Base-by-base conservation (phyloP, 2,888 invertebrate genomes). In the Meandrusa payeni region DNA sequence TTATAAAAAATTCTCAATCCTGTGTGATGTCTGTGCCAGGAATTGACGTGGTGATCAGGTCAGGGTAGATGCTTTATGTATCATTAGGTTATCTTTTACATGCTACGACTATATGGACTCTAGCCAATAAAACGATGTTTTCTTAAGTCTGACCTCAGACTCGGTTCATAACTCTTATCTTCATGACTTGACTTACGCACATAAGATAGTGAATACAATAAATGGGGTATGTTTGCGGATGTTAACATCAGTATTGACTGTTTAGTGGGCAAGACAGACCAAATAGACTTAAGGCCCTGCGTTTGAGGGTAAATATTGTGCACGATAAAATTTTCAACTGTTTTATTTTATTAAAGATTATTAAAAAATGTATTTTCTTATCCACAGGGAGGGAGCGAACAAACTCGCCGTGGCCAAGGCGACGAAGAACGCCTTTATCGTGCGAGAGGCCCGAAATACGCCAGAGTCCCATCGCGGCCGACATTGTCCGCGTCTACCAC, bases 401-500 rank as follows among this genome's bases (percentile, higher is more conserved):
- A 76, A 57, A 59, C 61, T 49, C 79, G 80, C 27, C 81, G 81
- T 31, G 79, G 76, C 36, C 82, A 82, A 65, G 70, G 69, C 57
- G 82, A 85, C 75, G 88, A 86, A 56, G 87, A 86, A 59, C 72
- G 83, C 33, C 57, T 85, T 50, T 83, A 83, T 59, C 61, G 74
- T 46, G 55, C 73, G 11, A 73, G 80, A 13, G 85, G 87, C 15
- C 76, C 85, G 1, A 88, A 85, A 52, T 88, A 88, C 77, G 78
- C 83, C 5, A 63, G 88, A 33, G 88, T 88, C 22, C 88, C 88
- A 13, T 88, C 88, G 2, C 70, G 74, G 38, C 80, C 89, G 29
- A 88, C 89, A 17, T 73, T 91, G 6, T 90, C 91, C 1, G 76
- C 89, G 20, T 90, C 91, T 24, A 90, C 91, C 41, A 90, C 91